phyloP scores from a whole-genome alignment of 2,797 vertebrate species.

The Parambassis ranga region DNA sequence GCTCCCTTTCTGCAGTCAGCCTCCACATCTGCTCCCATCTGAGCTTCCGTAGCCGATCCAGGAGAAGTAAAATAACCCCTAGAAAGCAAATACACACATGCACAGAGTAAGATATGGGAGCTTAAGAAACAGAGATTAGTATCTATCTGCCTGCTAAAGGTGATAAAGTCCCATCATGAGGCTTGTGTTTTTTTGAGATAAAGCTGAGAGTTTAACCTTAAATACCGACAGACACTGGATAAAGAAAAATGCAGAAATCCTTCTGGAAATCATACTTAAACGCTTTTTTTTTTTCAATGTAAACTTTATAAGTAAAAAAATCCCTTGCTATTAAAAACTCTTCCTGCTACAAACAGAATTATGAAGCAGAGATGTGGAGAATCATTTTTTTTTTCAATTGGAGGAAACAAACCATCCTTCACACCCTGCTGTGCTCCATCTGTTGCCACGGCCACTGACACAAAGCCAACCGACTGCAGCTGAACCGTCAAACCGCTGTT shows the following conservation, averaged over 20 bases:
- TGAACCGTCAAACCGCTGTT: conserved; percentile 30
- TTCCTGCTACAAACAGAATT: conserved; percentile 22
- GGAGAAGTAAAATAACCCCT: conserved; percentile 96
- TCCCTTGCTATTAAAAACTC: conserved; percentile 15
- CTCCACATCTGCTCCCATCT: conserved; percentile 99
- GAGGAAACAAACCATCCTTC: conserved; percentile 35
- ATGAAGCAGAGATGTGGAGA: conserved; percentile 15
- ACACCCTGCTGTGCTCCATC: conserved; percentile 42
- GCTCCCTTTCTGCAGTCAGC: conserved; percentile 93
- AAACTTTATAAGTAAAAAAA: background rate
- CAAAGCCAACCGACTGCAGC: conserved; percentile 3
- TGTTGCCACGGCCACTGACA: conserved; percentile 30
- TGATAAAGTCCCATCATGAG: conserved; percentile 39
- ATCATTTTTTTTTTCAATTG: background rate
- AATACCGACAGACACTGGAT: background rate
- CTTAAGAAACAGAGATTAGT: conserved; percentile 21
- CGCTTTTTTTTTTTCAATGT: background rate
- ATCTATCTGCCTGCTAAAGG: conserved; percentile 19
- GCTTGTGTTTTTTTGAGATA: conserved; percentile 36
- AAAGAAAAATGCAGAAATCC: conserved; percentile 9
- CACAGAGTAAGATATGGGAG: background rate
- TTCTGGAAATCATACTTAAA: background rate
- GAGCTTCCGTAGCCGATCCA: conserved; percentile 95
- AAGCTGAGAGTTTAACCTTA: conserved; percentile 8
- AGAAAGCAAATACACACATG: conserved; percentile 20